These are phyloP conservation scores for Gila orcuttii DNA, from an alignment of 2,113 vertebrate species.

Conservation along the genomic window DNA sequence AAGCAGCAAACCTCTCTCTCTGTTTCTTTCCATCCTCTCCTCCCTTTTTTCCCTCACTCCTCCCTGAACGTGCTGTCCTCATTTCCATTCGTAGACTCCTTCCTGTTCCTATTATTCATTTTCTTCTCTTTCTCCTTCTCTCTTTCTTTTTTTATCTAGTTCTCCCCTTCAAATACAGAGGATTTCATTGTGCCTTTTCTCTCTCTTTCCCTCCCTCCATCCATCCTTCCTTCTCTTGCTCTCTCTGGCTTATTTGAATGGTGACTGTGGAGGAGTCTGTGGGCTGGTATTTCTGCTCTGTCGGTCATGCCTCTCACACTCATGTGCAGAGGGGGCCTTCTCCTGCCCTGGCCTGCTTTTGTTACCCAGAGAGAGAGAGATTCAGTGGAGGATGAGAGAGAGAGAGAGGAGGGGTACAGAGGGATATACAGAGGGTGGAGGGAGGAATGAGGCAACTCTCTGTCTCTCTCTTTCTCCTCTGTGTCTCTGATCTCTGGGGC, in stretches of 20 bases:
- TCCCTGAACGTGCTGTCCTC: slow-evolving; percentile 20
- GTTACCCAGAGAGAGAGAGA: slow-evolving; percentile 48
- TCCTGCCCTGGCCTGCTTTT: slow-evolving; percentile 64
- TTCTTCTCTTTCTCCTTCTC: slow-evolving; percentile 25
- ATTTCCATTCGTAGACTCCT: slow-evolving; percentile 28
- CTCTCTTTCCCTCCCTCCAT: slow-evolving; percentile 73
- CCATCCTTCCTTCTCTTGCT: slow-evolving; percentile 57
- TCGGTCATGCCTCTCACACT: slow-evolving; percentile 86
- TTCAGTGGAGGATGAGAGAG: slow-evolving; percentile 69
- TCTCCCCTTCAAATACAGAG: slow-evolving; percentile 18
- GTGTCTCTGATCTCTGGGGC: slow-evolving; percentile 81
- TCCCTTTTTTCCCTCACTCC: slow-evolving; percentile 1
- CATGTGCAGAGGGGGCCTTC: slow-evolving; percentile 73
- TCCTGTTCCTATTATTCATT: slow-evolving; percentile 35
- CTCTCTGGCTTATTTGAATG: slow-evolving; percentile 86
- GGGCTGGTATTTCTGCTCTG: slow-evolving; percentile 98
- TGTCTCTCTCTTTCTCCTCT: slow-evolving; percentile 71
- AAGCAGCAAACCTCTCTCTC: slow-evolving; percentile 70
- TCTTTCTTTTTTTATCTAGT: not conserved
- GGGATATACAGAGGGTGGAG: slow-evolving; percentile 29
- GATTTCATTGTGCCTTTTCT: slow-evolving; percentile 41
- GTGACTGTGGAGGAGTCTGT: slow-evolving; percentile 76
- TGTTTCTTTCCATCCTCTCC: slow-evolving; percentile 33
- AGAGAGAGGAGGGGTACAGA: slow-evolving; percentile 57
- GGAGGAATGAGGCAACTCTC: slow-evolving; percentile 62